These are phyloP conservation scores for Caenorhabditis zanzibari DNA, from an alignment of 2,888 invertebrate genomes.

Conservation along the genomic window DNA sequence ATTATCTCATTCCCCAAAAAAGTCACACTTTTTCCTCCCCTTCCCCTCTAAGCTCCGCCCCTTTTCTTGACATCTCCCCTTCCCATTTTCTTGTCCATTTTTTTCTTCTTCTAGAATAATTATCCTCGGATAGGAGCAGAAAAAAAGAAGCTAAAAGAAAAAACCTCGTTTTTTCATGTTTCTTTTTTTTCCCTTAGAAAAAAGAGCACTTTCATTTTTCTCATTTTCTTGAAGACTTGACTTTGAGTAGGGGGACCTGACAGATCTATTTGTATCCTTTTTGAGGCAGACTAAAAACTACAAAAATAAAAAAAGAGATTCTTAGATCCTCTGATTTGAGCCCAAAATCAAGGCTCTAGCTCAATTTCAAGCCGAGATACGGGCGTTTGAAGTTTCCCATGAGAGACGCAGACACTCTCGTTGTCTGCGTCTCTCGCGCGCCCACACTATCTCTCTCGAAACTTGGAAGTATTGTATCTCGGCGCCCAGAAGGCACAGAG, in stretches of 20 bases:
- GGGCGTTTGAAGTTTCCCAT: no score
- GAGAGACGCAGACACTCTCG: background rate
- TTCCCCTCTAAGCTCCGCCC: background rate
- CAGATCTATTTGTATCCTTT: background rate
- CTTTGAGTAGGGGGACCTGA: conserved; percentile 2
- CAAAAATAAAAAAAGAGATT: no score
- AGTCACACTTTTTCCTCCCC: conserved; percentile 12
- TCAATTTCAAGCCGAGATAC: no score
- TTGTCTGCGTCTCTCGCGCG: conserved; percentile 1
- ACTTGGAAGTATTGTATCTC: no score
- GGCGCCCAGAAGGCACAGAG: no score
- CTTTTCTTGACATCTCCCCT: conserved; percentile 14
- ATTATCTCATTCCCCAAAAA: background rate
- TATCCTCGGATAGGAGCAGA: conserved; percentile 8
- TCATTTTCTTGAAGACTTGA: no score
- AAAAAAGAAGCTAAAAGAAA: no score
- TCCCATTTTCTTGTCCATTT: background rate
- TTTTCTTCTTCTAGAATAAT: conserved; percentile 16
- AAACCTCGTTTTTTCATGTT: background rate
- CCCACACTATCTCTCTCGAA: no score
- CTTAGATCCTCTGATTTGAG: no score
- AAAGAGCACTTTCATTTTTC: background rate
- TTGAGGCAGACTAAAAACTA: no score
- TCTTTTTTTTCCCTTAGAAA: background rate
- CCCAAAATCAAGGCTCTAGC: no score